These are phyloP conservation scores for Channallabes apus DNA, from an alignment of 2,797 vertebrate genomes.

Conservation along the genomic window DNA sequence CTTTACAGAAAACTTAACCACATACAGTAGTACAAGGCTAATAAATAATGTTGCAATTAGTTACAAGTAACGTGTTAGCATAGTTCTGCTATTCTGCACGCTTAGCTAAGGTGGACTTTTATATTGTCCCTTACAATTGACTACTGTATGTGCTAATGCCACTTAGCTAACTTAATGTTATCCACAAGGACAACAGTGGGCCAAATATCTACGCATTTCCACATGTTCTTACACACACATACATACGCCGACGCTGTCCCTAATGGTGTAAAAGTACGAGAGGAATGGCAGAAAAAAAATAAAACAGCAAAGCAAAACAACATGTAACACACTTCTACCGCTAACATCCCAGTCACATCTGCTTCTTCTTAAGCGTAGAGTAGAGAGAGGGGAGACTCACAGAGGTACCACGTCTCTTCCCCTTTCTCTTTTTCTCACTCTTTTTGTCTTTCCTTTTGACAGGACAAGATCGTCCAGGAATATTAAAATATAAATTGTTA, in stretches of 20 bases:
- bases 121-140: neutral
- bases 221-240: neutral
- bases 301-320: conserved; percentile 53
- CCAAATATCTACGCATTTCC: neutral
- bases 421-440: neutral
- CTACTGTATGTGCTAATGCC: neutral
- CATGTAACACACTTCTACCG: conserved; percentile 49
- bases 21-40: neutral
- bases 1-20: neutral
- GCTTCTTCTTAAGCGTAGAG: conserved; percentile 58
- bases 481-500: conserved; percentile 9
- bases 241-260: conserved; percentile 10
- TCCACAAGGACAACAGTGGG: neutral
- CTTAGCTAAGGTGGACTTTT: neutral
- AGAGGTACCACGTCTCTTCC: conserved; percentile 40
- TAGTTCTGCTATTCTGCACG: neutral
- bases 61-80: neutral
- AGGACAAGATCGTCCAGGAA: conserved; percentile 25
- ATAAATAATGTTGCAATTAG: neutral
- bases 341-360: conserved; percentile 50
- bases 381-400: conserved; percentile 33
- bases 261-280: conserved; percentile 35
- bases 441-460: neutral
- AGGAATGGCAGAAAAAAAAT: conserved; percentile 41
- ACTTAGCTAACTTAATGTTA: neutral